phyloP scores from a whole-genome alignment of 2,797 vertebrate species.

The Accipiter badius region DNA sequence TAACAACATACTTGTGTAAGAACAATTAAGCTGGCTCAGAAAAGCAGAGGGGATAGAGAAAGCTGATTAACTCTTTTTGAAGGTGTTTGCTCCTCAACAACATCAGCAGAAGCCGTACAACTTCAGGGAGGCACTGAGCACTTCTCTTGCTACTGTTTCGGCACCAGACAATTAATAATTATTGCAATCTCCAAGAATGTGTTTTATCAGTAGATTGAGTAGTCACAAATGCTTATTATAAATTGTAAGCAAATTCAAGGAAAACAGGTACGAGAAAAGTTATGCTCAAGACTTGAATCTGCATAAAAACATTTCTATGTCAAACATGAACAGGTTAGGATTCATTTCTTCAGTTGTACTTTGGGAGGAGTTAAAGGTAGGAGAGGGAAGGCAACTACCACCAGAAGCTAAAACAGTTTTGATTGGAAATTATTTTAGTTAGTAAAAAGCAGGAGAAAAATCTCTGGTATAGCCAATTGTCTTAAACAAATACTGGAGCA shows the following conservation, averaged over 20 bases:
- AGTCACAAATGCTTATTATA: background rate
- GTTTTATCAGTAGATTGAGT: background rate
- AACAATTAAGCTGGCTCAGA: background rate
- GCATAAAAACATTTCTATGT: background rate
- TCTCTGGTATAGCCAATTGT: background rate
- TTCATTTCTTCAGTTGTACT: background rate
- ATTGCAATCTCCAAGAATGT: background rate
- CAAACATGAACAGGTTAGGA: background rate
- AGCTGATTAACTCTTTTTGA: background rate
- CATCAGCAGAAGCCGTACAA: background rate
- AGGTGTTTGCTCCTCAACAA: background rate
- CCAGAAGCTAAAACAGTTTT: background rate
- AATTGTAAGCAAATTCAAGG: background rate
- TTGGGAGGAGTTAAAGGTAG: background rate
- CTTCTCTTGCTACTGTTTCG: background rate
- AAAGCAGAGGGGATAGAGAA: background rate
- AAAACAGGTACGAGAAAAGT: background rate
- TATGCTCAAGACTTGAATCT: background rate
- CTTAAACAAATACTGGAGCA: background rate
- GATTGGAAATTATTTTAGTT: background rate
- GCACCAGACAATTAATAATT: background rate
- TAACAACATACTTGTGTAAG: background rate
- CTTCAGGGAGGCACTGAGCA: background rate
- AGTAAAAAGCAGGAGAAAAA: background rate
- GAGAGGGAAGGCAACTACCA: background rate